Conservation (phyloP, 2,113 vertebrate genomes). For the Himantopus leucocephalus region DNA sequence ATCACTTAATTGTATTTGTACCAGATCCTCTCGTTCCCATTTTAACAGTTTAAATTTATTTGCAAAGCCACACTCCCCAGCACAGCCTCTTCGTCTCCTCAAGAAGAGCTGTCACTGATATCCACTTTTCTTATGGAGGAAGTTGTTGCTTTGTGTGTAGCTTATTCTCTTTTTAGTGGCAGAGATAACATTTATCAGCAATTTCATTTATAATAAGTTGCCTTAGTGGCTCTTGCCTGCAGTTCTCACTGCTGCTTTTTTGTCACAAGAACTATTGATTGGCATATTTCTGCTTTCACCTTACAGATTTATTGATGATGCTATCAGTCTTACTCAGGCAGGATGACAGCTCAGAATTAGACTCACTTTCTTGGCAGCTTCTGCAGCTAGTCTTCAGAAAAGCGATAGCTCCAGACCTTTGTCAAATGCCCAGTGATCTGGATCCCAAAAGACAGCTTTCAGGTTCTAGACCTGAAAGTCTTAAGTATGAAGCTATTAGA, state of each 20-base stretch:
- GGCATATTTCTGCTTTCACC: slow-evolving; percentile 51
- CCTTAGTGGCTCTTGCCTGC: slow-evolving; percentile 36
- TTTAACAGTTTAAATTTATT: not conserved
- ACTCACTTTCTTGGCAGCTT: slow-evolving; percentile 20
- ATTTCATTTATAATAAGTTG: slow-evolving; percentile 35
- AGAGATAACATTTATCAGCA: slow-evolving; percentile 53
- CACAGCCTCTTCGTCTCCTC: not conserved
- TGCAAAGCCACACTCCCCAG: not conserved
- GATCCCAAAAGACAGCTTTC: not conserved
- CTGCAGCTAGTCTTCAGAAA: slow-evolving; percentile 17
- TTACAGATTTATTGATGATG: slow-evolving; percentile 65
- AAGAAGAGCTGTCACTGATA: not conserved
- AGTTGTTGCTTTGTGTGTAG: not conserved
- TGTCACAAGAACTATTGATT: slow-evolving; percentile 23
- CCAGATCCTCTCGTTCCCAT: not conserved
- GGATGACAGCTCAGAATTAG: slow-evolving; percentile 55
- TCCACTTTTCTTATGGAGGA: not conserved
- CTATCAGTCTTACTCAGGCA: slow-evolving; percentile 63
- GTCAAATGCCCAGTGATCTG: not conserved
- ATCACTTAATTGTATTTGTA: not conserved
- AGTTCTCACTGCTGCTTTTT: slow-evolving; percentile 25
- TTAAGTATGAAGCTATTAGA: not conserved
- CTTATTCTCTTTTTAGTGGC: slow-evolving; percentile 20
- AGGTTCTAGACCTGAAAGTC: not conserved
- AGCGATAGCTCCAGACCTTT: not conserved